Evolutionary conservation across 2,113 vertebrate species (phyloP), one percentile per base, ranked within the genome.

Genomic region (Cyphomyrus discorhynchus): DNA sequence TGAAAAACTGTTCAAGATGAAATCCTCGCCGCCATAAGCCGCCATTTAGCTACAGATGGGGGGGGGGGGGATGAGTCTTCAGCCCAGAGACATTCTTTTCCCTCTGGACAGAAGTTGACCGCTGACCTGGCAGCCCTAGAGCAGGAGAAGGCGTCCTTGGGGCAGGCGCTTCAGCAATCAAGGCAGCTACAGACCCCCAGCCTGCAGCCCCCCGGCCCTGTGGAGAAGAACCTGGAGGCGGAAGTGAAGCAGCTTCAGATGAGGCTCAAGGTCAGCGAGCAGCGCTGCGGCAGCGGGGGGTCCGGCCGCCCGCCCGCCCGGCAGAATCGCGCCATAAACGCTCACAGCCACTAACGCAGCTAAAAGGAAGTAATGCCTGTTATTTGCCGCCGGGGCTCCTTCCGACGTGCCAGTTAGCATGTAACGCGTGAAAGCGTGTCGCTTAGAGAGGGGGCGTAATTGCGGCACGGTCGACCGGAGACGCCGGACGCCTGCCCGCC

Each of bases 221-320:
- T 95, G 92, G 94, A 94, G 91, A 97, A 95, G 91, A 94, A 93
- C 88, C 91, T 95, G 93, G 97, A 97, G 94, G 92, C 94, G 88
- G 97, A 98, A 95, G 94, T 97, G 91, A 98, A 97, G 94, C 97
- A 98, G 92, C 95, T 99, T 92, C 97, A 97, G 89, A 96, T 92
- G 94, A 98, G 96, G 94, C 94, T 98, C 83, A 99, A 98, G 98
- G 98, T 98, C 93, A 95, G 92, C 93, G 74, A 91, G n/a, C 11
- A n/a, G 50, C 50, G 1, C 19, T 9, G 27, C 2, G 5, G 0
- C 49, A 35, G 19, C 24, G n/a, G 46, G 31, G 31, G 62, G 52
- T 56, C 52, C 1, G 52, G 5, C 31, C 2, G 4, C 0, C 15
- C 27, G 27, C 10, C n/a, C 66, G 27, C 31, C 31, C 74, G 0